Percentiles rank a stretch among this genome's conserved stretches.
phyloP scores from a whole-genome alignment of 2,888 invertebrate species.

The Eudemis profundana region DNA sequence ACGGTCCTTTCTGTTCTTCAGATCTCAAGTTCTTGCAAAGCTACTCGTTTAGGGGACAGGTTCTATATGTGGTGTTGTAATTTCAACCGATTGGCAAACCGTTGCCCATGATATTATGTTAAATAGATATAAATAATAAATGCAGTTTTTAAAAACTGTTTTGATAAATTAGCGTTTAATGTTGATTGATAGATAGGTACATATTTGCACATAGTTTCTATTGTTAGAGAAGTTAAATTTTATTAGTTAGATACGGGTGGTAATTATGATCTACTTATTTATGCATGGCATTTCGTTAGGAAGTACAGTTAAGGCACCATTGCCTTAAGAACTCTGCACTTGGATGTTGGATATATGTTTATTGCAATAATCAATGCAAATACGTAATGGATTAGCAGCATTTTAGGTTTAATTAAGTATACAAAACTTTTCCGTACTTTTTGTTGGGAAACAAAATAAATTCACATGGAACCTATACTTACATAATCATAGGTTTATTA shows the following conservation, averaged over 20 bases:
- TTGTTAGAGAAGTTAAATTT: not conserved
- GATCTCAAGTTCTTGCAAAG: constrained; percentile 64
- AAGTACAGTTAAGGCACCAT: constrained; percentile 23
- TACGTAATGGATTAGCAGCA: not conserved
- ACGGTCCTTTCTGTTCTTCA: constrained; percentile 72
- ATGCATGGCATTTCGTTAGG: constrained; percentile 9
- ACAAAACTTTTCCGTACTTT: no score
- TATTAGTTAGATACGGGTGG: not conserved
- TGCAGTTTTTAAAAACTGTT: constrained; percentile 47
- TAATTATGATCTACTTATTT: constrained; percentile 2
- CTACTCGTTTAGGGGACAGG: constrained; percentile 65
- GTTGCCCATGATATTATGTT: constrained; percentile 48
- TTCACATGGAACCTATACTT: no score
- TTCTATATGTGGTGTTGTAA: constrained; percentile 69
- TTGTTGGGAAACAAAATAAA: no score
- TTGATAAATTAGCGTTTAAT: not conserved
- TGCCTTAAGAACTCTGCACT: constrained; percentile 1
- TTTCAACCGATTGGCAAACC: constrained; percentile 56
- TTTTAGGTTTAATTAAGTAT: no score
- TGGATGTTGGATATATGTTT: not conserved
- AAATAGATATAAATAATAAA: constrained; percentile 46
- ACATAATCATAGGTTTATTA: no score
- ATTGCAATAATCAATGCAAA: constrained; percentile 15
- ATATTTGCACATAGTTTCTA: not conserved
- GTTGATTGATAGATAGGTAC: no score